These are phyloP conservation scores for Platerodrilus igneus DNA, from an alignment of 2,888 invertebrate species.

Conservation along the genomic window DNA sequence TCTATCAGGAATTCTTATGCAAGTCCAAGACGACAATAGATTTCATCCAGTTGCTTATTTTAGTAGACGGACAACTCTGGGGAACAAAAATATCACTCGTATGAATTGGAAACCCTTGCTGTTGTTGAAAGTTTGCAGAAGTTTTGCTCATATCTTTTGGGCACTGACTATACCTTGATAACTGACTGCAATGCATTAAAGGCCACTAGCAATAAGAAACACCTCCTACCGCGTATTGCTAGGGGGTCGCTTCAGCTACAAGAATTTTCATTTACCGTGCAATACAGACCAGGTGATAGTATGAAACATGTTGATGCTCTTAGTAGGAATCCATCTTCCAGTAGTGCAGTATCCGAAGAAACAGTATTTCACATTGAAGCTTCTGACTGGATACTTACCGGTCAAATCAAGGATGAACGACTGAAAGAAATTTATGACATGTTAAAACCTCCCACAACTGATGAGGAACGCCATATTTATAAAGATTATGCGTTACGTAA, in stretches of 20 bases:
- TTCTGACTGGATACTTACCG: conserved; percentile 6
- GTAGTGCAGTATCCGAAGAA: neutral
- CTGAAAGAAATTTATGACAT: too few relatives aligned
- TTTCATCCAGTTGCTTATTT: too few relatives aligned
- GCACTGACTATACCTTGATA: conserved; percentile 9
- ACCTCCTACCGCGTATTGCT: conserved; percentile 31
- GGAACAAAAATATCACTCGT: conserved; percentile 2
- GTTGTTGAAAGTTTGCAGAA: neutral
- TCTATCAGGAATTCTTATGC: too few relatives aligned
- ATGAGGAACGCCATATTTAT: too few relatives aligned
- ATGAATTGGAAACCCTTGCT: conserved; percentile 5
- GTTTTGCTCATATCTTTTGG: conserved; percentile 1
- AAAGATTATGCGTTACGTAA: too few relatives aligned
- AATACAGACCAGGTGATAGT: conserved; percentile 30
- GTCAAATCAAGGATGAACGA: conserved; percentile 4
- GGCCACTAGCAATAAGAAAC: conserved; percentile 23
- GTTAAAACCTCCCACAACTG: too few relatives aligned
- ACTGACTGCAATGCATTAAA: conserved; percentile 30
- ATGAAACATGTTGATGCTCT: conserved; percentile 36
- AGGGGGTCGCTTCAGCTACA: conserved; percentile 35
- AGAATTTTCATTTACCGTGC: conserved; percentile 34
- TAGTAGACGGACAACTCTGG: too few relatives aligned
- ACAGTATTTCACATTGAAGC: too few relatives aligned
- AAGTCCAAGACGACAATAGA: too few relatives aligned
- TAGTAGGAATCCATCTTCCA: conserved; percentile 19